A percentile compares a stretch with the other conserved stretches of the same genome.
These are phyloP conservation scores for Heterodera schachtii DNA, from an alignment of 1,140 invertebrate genomes.

Conservation along the genomic window DNA sequence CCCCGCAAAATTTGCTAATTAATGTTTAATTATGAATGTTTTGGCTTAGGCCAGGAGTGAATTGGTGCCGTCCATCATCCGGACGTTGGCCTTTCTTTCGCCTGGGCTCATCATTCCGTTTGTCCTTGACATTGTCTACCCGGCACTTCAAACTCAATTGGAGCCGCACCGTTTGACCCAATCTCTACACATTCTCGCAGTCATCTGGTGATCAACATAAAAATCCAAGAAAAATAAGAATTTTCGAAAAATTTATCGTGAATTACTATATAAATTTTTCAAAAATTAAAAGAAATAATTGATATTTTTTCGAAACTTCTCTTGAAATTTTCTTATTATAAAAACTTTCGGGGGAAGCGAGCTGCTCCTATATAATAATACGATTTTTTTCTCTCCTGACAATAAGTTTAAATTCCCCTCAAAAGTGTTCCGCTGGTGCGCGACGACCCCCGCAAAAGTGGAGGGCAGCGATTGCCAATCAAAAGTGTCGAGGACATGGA, in stretches of 20 bases:
- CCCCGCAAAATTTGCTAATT: too few relatives aligned
- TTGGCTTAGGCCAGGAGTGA: conserved; percentile 67
- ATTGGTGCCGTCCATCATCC: conserved; percentile 75
- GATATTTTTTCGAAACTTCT: too few relatives aligned
- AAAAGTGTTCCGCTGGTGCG: conserved; percentile 52
- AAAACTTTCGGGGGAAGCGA: too few relatives aligned
- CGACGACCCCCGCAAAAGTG: conserved; percentile 67
- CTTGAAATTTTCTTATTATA: too few relatives aligned
- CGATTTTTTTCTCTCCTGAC: too few relatives aligned
- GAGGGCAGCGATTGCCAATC: conserved; percentile 40
- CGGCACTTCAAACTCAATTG: conserved; percentile 79
- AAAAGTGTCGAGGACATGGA: conserved; percentile 35
- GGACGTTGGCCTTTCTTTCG: conserved; percentile 77
- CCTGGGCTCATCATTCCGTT: conserved; percentile 82
- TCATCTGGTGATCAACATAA: too few relatives aligned
- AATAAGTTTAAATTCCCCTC: not conserved
- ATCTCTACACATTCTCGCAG: conserved; percentile 52
- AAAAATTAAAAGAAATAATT: too few relatives aligned
- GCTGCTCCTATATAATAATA: too few relatives aligned
- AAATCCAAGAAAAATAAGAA: too few relatives aligned
- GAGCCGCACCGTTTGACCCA: conserved; percentile 77
- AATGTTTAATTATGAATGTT: not conserved
- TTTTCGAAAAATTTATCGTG: too few relatives aligned
- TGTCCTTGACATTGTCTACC: conserved; percentile 78
- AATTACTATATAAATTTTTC: too few relatives aligned